Evolutionary conservation across 2,797 vertebrate species (phyloP), one percentile per base, ranked within the genome.

Genomic region (Neostethus bicornis): DNA sequence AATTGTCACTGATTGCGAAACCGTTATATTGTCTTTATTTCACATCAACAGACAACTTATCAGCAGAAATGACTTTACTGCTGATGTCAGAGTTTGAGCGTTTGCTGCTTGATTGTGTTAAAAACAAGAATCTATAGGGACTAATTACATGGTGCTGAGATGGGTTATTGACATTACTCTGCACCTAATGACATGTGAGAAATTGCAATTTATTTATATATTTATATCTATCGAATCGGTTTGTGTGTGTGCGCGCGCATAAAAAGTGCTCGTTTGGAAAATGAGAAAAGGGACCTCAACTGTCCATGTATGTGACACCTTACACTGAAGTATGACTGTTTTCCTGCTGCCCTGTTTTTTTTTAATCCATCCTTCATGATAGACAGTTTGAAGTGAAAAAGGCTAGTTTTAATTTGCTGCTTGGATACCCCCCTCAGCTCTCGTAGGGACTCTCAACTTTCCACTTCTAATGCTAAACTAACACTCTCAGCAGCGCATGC

Each of bases 321-420:
- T 51, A 42, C 38, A 52, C 46, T 37, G 70, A 66, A 37, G 50
- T 57, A 64, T 79, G 64, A 70, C 46, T 23, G n/a, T 71, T 79
- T 75, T 17, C 46, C 21, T 57, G 11, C 21, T 56, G 19, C 47
- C 51, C 67, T n/a, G n/a, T 28, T 77, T 71, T 67, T 72, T 50
- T 79, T 43, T 3, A 4, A 85, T 86, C 73, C 68, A 81, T 87
- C 83, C 60, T 67, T 81, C 70, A 63, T 87, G 86, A 91, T 76
- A 76, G 89, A 89, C 87, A 88, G 84, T 71, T 87, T 81, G 78
- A 89, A 87, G 85, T 88, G 81, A 90, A 87, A 86, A 62, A 80
- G 83, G 71, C 66, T 83, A 78, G 84, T 81, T 90, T 90, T 90
- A 90, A 91, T 92, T 92, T 92, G 83, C 87, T 90, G 90, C 83